Conservation (phyloP, 2,888 invertebrate genomes). For the Heterodera filipjevi region DNA sequence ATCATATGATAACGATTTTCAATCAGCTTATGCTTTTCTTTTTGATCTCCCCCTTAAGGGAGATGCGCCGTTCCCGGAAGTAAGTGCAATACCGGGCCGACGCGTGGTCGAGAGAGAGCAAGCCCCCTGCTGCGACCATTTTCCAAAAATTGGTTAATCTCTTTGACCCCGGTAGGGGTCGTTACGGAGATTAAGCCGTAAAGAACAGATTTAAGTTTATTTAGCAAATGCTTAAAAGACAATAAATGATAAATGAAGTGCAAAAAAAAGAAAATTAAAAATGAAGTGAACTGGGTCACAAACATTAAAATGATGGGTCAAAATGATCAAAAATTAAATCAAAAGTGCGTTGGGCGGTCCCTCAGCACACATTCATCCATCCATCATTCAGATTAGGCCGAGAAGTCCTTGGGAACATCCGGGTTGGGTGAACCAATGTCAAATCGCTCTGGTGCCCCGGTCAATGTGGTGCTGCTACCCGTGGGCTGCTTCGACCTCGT, state of each 20-base stretch:
- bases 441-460: not conserved
- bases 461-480: not conserved
- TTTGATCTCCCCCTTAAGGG: not conserved
- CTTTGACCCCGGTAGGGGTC: conserved; percentile 31
- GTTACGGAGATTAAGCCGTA: conserved; percentile 40
- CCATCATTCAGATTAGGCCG: not conserved
- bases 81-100: conserved; percentile 45
- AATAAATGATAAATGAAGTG: not conserved
- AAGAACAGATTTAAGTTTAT: conserved; percentile 37
- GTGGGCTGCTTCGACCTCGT: not conserved
- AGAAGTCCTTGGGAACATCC: not conserved
- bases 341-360: too few species aligned
- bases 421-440: not conserved
- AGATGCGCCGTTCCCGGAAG: conserved; percentile 41
- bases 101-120: conserved; percentile 38
- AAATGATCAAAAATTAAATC: too few species aligned
- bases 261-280: too few species aligned
- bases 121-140: conserved; percentile 36
- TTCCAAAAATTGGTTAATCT: conserved; percentile 44
- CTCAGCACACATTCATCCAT: too few species aligned
- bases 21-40: too few species aligned
- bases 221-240: not conserved
- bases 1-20: too few species aligned
- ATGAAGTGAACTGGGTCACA: too few species aligned
- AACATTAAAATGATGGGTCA: too few species aligned